A percentile compares a stretch with the other conserved stretches of the same genome.
Evolutionary conservation across 2,797 vertebrate genomes (phyloP).

Genomic region (Argyrosomus regius): DNA sequence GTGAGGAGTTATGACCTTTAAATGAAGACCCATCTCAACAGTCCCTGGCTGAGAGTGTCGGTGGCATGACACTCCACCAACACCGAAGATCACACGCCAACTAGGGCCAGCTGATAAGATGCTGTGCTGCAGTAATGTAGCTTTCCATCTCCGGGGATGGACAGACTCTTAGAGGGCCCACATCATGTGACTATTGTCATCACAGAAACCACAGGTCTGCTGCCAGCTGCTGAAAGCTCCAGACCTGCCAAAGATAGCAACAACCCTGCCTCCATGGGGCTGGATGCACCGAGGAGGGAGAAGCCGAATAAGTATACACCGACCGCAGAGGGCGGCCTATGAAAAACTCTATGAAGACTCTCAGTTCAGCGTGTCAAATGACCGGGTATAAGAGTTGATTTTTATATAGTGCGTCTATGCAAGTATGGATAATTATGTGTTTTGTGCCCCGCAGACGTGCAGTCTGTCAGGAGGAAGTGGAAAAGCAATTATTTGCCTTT

Average conservation of each 20-base stretch:
- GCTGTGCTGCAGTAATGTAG: constrained; percentile 6
- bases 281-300: constrained; percentile 24
- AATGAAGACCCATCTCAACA: neutral
- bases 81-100: constrained; percentile 10
- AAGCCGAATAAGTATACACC: constrained; percentile 34
- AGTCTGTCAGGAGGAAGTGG: constrained; percentile 65
- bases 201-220: constrained; percentile 46
- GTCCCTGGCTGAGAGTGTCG: neutral
- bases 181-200: constrained; percentile 73
- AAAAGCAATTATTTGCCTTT: constrained; percentile 65
- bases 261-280: constrained; percentile 33
- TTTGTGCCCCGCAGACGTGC: constrained; percentile 55
- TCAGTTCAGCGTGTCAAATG: constrained; percentile 71
- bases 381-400: constrained; percentile 64
- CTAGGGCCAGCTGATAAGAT: constrained; percentile 45
- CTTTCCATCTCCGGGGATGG: constrained; percentile 57
- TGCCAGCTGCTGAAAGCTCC: constrained; percentile 65
- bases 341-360: constrained; percentile 69
- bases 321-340: constrained; percentile 54
- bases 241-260: constrained; percentile 77
- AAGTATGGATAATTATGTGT: constrained; percentile 69
- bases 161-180: constrained; percentile 37
- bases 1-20: constrained; percentile 10
- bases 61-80: neutral
- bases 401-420: constrained; percentile 67